Base-by-base conservation (phyloP, 1,140 invertebrate genomes). In the Aphis craccivora region DNA sequence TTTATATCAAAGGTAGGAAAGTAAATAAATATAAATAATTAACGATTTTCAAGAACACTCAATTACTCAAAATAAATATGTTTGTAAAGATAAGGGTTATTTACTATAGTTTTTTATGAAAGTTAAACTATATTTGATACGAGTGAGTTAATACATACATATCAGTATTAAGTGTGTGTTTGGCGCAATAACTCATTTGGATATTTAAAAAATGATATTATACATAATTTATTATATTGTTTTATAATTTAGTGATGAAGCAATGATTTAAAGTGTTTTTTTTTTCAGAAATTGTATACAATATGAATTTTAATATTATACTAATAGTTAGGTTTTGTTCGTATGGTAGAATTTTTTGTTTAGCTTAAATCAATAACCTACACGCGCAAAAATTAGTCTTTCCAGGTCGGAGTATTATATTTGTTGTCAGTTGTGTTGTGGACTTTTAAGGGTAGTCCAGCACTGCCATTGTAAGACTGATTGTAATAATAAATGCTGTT, bases 31-130 rank as follows among this genome's bases (percentile, higher is more conserved):
- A 76, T 76, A 76, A 67, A 76, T 76, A 76, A 76, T 76, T 76
- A 60, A 76, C n/a, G 30, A 76, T n/a, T 76, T 76, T n/a, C 60
- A 76, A 76, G 30, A 76, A n/a, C 30, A 76, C 60, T 76, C 60
- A 76, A 76, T 76, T 76, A n/a, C 30, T 76, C 0, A 76, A 76
- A 35, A 14, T 76, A 76, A 76, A 76, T 76, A 76, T 76, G 60
- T 76, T 76, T 76, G 60, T 76, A 76, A 76, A 76, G 60, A 76
- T 76, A 76, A 76, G 60, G 60, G 60, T 76, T 76, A 76, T 35
- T 76, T 76, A 76, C 60, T n/a, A n/a, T 76, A 14, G 60, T 35
- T 76, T 35, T 76, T 35, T 76, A n/a, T n/a, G 60, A 18, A 76
- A 76, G 30, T 76, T 76, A n/a, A 76, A 76, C 60, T 76, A 30